Base-by-base conservation (phyloP, 2,797 vertebrate species). In the Taenioides sp. region DNA sequence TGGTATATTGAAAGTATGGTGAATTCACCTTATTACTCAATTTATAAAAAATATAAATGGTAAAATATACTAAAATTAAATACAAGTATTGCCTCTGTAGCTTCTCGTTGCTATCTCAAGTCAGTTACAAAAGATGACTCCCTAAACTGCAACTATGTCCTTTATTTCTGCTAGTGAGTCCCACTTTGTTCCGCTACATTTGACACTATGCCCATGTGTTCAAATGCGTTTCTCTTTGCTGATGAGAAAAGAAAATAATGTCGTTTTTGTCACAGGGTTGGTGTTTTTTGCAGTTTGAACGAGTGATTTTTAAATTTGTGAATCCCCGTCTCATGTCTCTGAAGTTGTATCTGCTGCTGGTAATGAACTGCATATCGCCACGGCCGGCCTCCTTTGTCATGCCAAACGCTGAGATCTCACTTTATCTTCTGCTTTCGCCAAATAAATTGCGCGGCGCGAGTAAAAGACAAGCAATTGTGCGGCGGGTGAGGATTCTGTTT, bases 381-480 rank as follows among this genome's bases (percentile, higher is more conserved):
- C 62, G 67, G 25, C 64, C 65, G 62, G 59, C 70, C 65, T 80
- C 78, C 60, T 81, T 77, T 79, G 74, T 82, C 80, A 78, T 59
- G 75, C 68, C 78, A 77, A 52, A 79, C 52, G 64, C 47, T 60
- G 55, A 37, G 67, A 84, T 80, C 72, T 74, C 61, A 64, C 76
- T 81, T 87, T 85, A 84, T 89, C 81, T 77, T 71, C 62, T 27
- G 18, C 5, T 18, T 70, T 80, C 76, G 71, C 65, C 25, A 86
- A 86, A 87, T 69, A 76, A 86, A 84, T 84, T 62, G 81, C 74
- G 62, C 68, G 0, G 52, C 3, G 18, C 34, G 0, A 64, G 69
- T 64, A 74, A 80, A 76, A 81, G 73, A 86, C 74, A 70, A 80
- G 82, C 84, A 54, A 74, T 80, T 74, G 60, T 5, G 34, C 61